Base-by-base conservation (phyloP, 2,113 vertebrate genomes). In the Pimephales promelas region DNA sequence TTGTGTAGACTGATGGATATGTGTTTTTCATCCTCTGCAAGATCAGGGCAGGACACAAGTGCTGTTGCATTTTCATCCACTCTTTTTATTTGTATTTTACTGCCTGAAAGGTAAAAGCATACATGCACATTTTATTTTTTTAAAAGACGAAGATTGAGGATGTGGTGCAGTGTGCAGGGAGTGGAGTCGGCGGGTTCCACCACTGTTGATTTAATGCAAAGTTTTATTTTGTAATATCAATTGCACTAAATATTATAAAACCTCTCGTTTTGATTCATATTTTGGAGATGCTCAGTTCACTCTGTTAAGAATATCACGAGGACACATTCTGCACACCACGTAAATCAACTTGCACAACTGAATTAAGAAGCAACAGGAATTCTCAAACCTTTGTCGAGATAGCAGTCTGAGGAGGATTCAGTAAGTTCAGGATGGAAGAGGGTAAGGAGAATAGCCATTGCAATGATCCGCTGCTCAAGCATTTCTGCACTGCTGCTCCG, bases 51-150 rank as follows among this genome's bases (percentile, higher is more conserved):
- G 54, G 10, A 34, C 56, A 87, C 52, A 5, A 24, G 18, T 36
- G 73, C 57, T 52, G 18, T 43, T 22, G 11, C 34, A 36, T 83
- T 31, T 74, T 68, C 13, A 56, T 34, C 7, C 22, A 49, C 83
- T 62, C 10, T 64, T 54, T 52, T 81, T 83, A 85, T 85, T 31
- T 36, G 10, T 52, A 61, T 24, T 16, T 22, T 43, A 4, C 0
- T 28, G 4, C 31, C 86, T 87, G 83, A 59, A 87, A 85, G 66
- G 85, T 18, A 87, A 83, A 54, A 72, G 47, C 22, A n/a, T 13
- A 34, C n/a, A 14, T 24, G 34, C 45, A 78, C 24, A 57, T 81
- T 81, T 72, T 49, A 47, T 28, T 9, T 59, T 9, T 59, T 26
- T 49, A 5, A 26, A 62, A 62, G 43, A 62, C 9, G 47, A 3